These are phyloP conservation scores for Sigmodon hispidus DNA, from an alignment of 2,113 vertebrate genomes.

Conservation along the genomic window DNA sequence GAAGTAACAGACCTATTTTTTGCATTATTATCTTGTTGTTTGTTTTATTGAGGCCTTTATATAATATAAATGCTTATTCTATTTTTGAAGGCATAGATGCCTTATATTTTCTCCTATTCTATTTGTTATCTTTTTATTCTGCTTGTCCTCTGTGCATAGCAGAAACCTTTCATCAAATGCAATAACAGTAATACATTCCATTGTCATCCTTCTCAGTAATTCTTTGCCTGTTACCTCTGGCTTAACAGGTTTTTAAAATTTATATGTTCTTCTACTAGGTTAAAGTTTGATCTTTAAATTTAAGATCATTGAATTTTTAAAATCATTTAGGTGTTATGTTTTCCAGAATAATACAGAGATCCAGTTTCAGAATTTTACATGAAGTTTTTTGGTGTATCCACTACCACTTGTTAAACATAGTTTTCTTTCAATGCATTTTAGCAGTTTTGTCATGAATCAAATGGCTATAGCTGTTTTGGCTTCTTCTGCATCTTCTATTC, in stretches of 20 bases:
- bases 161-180: neutral
- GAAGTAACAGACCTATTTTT: neutral
- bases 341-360: neutral
- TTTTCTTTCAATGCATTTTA: neutral
- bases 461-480: neutral
- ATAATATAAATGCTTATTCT: neutral
- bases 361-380: neutral
- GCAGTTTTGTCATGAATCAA: neutral
- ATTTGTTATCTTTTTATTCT: neutral
- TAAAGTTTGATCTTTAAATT: neutral
- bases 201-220: neutral
- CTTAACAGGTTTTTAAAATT: neutral
- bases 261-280: neutral
- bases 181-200: neutral
- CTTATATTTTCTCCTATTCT: neutral
- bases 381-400: too few relatives aligned
- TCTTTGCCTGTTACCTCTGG: neutral
- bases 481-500: neutral
- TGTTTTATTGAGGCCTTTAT: neutral
- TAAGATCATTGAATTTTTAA: neutral
- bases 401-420: neutral
- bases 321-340: neutral
- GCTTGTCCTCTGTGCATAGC: neutral
- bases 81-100: neutral
- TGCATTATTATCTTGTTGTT: neutral